These are phyloP conservation scores for Hystrix cristata DNA, from an alignment of 2,113 vertebrate genomes.

Conservation along the genomic window DNA sequence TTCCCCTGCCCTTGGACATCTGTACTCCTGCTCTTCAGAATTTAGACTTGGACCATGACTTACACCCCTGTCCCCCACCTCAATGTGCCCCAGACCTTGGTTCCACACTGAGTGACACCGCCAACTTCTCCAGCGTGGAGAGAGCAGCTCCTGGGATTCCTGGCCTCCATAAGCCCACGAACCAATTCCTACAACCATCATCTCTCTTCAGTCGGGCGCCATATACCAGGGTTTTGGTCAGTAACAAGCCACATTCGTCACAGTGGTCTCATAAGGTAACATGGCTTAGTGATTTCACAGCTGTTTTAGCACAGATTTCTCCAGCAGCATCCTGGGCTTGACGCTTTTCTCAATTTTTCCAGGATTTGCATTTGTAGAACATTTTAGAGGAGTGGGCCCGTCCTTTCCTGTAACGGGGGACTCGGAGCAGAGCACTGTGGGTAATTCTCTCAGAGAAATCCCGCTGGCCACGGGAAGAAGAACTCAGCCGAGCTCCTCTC, in stretches of 20 bases:
- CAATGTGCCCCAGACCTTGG: background rate
- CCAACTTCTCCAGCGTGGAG: too few relatives aligned
- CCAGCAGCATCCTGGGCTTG: too few relatives aligned
- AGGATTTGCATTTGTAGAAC: background rate
- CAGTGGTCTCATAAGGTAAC: background rate
- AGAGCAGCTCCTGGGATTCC: background rate
- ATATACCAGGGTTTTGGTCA: too few relatives aligned
- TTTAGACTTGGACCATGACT: background rate
- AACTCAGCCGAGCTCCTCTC: fast-evolving
- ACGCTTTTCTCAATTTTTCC: background rate
- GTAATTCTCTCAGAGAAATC: background rate
- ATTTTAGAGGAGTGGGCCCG: fast-evolving
- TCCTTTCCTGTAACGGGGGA: background rate
- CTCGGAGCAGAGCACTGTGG: background rate
- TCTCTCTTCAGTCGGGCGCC: background rate
- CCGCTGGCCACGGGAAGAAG: background rate
- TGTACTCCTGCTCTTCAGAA: background rate
- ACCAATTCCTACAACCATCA: too few relatives aligned
- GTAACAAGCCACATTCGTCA: background rate
- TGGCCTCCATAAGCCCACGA: too few relatives aligned
- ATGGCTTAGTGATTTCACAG: too few relatives aligned
- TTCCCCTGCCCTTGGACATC: too few relatives aligned
- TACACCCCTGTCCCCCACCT: background rate
- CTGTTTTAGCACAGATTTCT: background rate
- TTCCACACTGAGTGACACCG: background rate